These are phyloP conservation scores for Zaprionus gabonicus DNA, from an alignment of 1,140 invertebrate genomes.

Conservation along the genomic window DNA sequence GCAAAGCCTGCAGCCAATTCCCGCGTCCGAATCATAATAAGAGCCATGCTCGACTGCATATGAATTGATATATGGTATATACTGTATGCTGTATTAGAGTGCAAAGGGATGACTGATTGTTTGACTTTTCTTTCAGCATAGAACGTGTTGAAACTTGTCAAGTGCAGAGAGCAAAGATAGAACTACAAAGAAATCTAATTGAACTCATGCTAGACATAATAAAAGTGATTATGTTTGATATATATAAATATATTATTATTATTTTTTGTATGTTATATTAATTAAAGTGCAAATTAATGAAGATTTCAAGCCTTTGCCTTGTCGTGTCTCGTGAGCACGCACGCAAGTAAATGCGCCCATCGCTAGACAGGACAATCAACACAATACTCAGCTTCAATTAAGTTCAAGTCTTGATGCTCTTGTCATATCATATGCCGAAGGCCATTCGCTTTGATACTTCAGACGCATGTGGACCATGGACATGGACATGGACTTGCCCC, in stretches of 20 bases:
- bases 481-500: slow-evolving; percentile 37
- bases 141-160: background rate
- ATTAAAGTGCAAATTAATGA: background rate
- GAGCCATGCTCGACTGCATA: slow-evolving; percentile 27
- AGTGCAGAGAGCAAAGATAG: background rate
- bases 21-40: slow-evolving; percentile 8
- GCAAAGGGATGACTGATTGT: slow-evolving; percentile 1
- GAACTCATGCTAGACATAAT: background rate
- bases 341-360: background rate
- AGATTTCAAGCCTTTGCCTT: background rate
- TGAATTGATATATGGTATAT: slow-evolving; percentile 17
- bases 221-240: too few species aligned
- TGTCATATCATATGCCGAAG: slow-evolving; percentile 36
- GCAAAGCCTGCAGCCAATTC: slow-evolving; percentile 22
- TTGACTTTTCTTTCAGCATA: background rate
- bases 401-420: slow-evolving; percentile 26
- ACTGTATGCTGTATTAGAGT: background rate
- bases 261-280: background rate
- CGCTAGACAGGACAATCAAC: slow-evolving; percentile 17
- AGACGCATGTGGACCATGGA: slow-evolving; percentile 27
- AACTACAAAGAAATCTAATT: background rate
- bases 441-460: slow-evolving; percentile 35
- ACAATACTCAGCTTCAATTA: slow-evolving; percentile 17
- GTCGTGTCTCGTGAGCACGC: background rate
- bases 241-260: background rate